A percentile compares a stretch with the other conserved stretches of the same genome.
Conservation (phyloP, 2,888 invertebrate genomes). For the Hemicrepidius hirtus region DNA sequence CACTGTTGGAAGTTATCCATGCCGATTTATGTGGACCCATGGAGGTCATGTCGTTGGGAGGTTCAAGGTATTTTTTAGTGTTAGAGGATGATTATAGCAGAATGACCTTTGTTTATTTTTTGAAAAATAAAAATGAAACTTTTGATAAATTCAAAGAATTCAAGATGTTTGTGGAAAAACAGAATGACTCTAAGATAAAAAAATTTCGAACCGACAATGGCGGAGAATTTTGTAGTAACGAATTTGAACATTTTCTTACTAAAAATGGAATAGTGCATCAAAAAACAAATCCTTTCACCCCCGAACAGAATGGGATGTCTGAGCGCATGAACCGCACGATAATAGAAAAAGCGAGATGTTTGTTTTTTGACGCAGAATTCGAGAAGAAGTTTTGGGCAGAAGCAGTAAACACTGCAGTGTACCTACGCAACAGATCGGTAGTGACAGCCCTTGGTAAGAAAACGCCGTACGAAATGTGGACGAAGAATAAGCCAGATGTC, state of each 20-base stretch:
- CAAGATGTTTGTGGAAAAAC: constrained; percentile 47
- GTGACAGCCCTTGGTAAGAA: constrained; percentile 62
- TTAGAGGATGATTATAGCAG: not conserved
- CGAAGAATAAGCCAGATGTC: constrained; percentile 53
- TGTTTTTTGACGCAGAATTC: constrained; percentile 58
- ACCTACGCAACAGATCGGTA: too few species aligned
- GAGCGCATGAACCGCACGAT: constrained; percentile 59
- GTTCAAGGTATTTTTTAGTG: constrained; percentile 1
- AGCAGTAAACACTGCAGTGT: too few species aligned
- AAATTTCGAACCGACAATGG: constrained; percentile 45
- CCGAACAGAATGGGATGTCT: constrained; percentile 62
- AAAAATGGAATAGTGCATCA: constrained; percentile 64
- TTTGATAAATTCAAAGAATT: too few species aligned
- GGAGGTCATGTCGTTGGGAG: not conserved
- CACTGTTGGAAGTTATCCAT: constrained; percentile 58
- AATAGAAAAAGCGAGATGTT: constrained; percentile 59
- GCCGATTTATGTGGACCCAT: constrained; percentile 54
- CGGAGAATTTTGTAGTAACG: constrained; percentile 33
- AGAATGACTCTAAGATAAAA: constrained; percentile 50
- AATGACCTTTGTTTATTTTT: too few species aligned
- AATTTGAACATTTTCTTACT: too few species aligned
- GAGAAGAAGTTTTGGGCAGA: too few species aligned
- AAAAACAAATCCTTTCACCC: constrained; percentile 59
- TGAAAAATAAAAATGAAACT: constrained; percentile 57
- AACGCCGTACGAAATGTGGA: too few species aligned